Base-by-base conservation (phyloP, 2,888 invertebrate species). In the Julus scandinavius region DNA sequence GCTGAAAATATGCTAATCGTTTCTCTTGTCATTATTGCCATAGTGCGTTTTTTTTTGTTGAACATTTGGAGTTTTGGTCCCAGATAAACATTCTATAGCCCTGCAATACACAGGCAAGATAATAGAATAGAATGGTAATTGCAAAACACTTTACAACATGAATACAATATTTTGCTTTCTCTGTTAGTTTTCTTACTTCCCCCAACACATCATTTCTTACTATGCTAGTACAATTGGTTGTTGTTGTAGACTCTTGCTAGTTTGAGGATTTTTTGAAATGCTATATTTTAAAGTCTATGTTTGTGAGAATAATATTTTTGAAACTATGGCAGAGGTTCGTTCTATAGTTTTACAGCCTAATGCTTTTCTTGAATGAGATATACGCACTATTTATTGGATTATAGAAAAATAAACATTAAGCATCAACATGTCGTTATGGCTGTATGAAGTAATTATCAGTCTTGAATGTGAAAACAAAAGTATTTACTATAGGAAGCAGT, bases 351-450 rank as follows among this genome's bases (percentile, higher is more conserved):
- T 38, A 1, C 1, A 80, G 80, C 80, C 80, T 80, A 80, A 13
- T 38, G 80, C 80, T 80, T 80, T 45, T 38, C 5, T 80, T 54
- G 9, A 54, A 54, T 54, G 15, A 15, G 11, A 38, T 20, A 80
- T n/a, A n/a, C 11, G 38, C 38, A 38, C 29, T 29, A 20, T 29
- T 38, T 38, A 38, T 80, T 38, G 80, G 13, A 38, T 80, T 1
- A 80, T 80, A 80, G 38, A 80, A 80, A 80, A 80, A 80, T 80
- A 80, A 80, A 80, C 80, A 80, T 80, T 80, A 80, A 63, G 20
- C 63, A 63, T 20, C 20, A 63, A 63, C 63, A 63, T 63, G 63
- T n/a, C n/a, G 15, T 20, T n/a, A n/a, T n/a, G n/a, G 20, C 63
- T 63, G 20, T 2, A 63, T 63, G 20, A 63, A 20, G 20, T 20